These are phyloP conservation scores for Nomada flava DNA, from an alignment of 2,888 invertebrate genomes.

Conservation along the genomic window DNA sequence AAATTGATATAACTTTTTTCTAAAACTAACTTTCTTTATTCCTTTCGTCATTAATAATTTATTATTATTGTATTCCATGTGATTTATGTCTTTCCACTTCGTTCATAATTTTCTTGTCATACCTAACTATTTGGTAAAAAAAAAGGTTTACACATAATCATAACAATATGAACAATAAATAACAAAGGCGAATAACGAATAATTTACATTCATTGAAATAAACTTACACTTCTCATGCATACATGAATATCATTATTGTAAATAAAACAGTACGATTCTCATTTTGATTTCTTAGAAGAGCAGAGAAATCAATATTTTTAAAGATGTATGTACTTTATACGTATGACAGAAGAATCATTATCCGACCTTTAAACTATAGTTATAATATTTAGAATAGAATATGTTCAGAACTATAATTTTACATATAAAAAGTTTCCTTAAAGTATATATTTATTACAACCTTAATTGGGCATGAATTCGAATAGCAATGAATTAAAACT, in stretches of 20 bases:
- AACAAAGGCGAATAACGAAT: constrained; percentile 64
- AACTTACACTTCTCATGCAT: constrained; percentile 45
- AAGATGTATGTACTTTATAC: constrained; percentile 38
- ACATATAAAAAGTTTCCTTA: constrained; percentile 72
- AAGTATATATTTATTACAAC: constrained; percentile 72
- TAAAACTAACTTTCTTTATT: constrained; percentile 74
- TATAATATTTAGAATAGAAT: constrained; percentile 65
- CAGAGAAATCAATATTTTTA: constrained; percentile 37
- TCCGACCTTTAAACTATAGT: constrained; percentile 59
- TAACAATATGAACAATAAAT: constrained; percentile 66
- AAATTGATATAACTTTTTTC: constrained; percentile 36
- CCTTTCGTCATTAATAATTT: constrained; percentile 58
- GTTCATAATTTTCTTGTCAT: constrained; percentile 54
- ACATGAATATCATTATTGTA: constrained; percentile 45
- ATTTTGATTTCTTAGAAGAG: constrained; percentile 21
- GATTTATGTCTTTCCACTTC: constrained; percentile 53
- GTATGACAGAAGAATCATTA: constrained; percentile 60
- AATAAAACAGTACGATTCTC: constrained; percentile 45
- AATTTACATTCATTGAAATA: constrained; percentile 60
- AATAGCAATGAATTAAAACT: constrained; percentile 58
- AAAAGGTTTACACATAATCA: constrained; percentile 56
- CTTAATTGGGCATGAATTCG: constrained; percentile 65
- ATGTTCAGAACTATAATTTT: constrained; percentile 66
- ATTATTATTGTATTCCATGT: constrained; percentile 71
- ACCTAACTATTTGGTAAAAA: constrained; percentile 63